Evolutionary conservation across 2,888 invertebrate genomes (phyloP).

Genomic region (Galeruca laticollis): DNA sequence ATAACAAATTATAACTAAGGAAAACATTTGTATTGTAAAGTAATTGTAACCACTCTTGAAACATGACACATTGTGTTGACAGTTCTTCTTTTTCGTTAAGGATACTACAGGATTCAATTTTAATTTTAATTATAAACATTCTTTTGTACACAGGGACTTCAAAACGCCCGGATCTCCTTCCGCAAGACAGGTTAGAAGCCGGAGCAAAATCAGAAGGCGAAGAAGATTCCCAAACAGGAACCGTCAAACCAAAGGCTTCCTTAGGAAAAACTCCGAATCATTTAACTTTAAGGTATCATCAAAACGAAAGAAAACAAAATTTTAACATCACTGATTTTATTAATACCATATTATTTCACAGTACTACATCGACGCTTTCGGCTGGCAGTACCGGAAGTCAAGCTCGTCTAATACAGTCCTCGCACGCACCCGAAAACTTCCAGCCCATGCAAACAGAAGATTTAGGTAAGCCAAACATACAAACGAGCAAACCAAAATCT

Average conservation of each 20-base stretch:
- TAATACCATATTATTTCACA: constrained; percentile 68
- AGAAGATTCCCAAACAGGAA: constrained; percentile 82
- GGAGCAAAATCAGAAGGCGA: constrained; percentile 90
- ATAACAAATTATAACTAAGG: too few relatives aligned
- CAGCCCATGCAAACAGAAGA: constrained; percentile 90
- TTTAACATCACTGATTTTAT: too few relatives aligned
- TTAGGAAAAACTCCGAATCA: constrained; percentile 94
- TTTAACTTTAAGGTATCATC: constrained; percentile 80
- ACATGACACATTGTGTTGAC: too few relatives aligned
- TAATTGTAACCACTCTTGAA: too few relatives aligned
- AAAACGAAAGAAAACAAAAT: too few relatives aligned
- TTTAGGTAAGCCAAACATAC: constrained; percentile 80
- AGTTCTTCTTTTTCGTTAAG: too few relatives aligned
- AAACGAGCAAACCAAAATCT: constrained; percentile 60
- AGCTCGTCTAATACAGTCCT: constrained; percentile 92
- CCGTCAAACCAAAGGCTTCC: constrained; percentile 70
- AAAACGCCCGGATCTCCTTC: constrained; percentile 58
- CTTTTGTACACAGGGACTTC: constrained; percentile 42
- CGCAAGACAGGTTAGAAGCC: constrained; percentile 73
- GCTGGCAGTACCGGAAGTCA: constrained; percentile 95
- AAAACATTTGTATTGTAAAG: too few relatives aligned
- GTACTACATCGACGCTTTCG: constrained; percentile 93
- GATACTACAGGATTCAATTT: too few relatives aligned
- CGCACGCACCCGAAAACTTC: constrained; percentile 92
- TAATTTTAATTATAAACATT: too few relatives aligned